phyloP scores from a whole-genome alignment of 2,797 vertebrate genomes.

The Oreochromis mossambicus region DNA sequence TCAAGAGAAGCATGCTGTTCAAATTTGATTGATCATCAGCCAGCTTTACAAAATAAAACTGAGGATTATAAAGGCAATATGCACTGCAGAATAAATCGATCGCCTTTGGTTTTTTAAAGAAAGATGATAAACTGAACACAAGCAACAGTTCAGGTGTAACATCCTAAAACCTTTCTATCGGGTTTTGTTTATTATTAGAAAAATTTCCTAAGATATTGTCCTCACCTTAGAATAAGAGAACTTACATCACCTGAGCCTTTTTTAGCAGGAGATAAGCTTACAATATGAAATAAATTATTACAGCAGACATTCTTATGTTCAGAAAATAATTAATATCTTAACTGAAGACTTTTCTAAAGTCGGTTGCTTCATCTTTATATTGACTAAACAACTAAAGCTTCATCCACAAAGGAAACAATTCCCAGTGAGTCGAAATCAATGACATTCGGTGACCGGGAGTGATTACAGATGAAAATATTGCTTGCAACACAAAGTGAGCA shows the following conservation, averaged over 20 bases:
- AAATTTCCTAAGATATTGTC: not conserved
- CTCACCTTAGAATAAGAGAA: not conserved
- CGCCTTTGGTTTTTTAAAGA: not conserved
- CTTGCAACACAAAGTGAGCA: not conserved
- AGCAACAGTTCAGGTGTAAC: no score
- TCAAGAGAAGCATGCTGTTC: not conserved
- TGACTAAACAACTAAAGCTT: not conserved
- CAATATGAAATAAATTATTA: not conserved
- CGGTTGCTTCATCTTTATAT: not conserved
- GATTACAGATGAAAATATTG: not conserved
- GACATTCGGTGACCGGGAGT: not conserved
- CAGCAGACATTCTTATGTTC: not conserved
- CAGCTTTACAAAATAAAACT: not conserved
- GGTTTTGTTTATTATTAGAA: not conserved
- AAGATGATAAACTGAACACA: not conserved
- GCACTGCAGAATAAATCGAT: not conserved
- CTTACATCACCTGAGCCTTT: not conserved
- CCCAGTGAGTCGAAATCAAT: not conserved
- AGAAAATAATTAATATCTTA: not conserved
- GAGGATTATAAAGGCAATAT: not conserved
- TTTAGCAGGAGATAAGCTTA: not conserved
- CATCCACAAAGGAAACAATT: not conserved
- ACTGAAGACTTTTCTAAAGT: not conserved
- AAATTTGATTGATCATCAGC: not conserved
- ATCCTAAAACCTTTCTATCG: not conserved